Evolutionary conservation across 2,797 vertebrate genomes (phyloP), one percentile per base, ranked within the genome.

Genomic region (Meriones psammophilus): DNA sequence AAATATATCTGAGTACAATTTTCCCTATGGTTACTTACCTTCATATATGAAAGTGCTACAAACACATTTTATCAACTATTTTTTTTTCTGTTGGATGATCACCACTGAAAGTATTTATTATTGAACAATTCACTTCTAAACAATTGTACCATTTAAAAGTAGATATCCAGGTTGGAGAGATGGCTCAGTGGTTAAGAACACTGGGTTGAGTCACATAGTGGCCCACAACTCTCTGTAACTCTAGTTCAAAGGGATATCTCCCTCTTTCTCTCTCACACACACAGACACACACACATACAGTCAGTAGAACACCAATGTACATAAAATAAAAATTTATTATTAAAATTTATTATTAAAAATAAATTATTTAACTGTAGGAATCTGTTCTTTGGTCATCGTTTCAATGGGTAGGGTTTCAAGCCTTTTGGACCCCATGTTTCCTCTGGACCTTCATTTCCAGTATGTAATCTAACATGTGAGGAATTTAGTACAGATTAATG

Each of bases 1-100:
- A 98, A 98, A 95, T 97, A 98, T 97, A 98, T 97, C 97, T 98
- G 98, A 97, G 96, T 97, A 97, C 89, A 97, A 95, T 97, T 93
- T 96, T 62, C 98, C 96, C 97, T 98, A 97, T 0, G 97, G 98
- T 56, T 95, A 97, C 96, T 97, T 97, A 97, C 96, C 96, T 95
- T 97, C 86, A 60, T 20, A 93, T 97, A 93, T 87, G 97, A 98
- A 98, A 98, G 96, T 50, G 10, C 87, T 50, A 77, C 28, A 77
- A 50, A 64, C n/a, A 4, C 7, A 50, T 90, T 69, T 79, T 20
- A 91, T 13, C 36, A 86, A 68, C 12, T 92, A 24, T 89, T 87
- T 78, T 94, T 30, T 92, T 30, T 92, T 93, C 22, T 54, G n/a
- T 86, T 95, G 28, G 85, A 50, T 77, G 18, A 87, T 36, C 86